A percentile compares a stretch with the other conserved stretches of the same genome.
phyloP scores from a whole-genome alignment of 1,140 invertebrate species.

The Lepidurus arcticus region DNA sequence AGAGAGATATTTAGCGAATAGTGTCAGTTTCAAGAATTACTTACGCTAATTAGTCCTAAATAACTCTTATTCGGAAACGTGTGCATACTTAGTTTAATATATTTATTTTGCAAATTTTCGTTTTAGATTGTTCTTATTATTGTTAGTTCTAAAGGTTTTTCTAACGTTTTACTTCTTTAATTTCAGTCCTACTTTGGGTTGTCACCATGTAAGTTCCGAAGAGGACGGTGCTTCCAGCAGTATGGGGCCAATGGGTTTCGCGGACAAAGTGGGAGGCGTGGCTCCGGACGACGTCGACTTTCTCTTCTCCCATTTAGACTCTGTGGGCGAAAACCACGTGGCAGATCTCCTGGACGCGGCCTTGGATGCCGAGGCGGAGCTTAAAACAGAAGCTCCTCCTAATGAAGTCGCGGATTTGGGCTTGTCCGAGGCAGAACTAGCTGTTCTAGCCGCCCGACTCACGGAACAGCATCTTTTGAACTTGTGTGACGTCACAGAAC shows the following conservation, averaged over 20 bases:
- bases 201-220: constrained; percentile 9
- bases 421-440: background rate
- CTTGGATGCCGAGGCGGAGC: background rate
- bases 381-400: constrained; percentile 9
- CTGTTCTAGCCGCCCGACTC: background rate
- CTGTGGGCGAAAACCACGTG: background rate
- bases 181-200: constrained; percentile 15
- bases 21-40: too few species aligned
- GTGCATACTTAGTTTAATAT: too few species aligned
- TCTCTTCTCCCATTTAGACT: background rate
- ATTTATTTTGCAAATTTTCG: too few species aligned
- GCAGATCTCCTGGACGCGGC: background rate
- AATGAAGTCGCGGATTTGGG: background rate
- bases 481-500: background rate
- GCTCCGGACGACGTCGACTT: constrained; percentile 1
- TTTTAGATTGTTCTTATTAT: background rate
- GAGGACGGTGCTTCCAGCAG: constrained; percentile 12
- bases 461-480: background rate
- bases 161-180: background rate
- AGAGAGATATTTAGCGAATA: too few species aligned
- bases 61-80: too few species aligned
- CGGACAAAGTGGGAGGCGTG: background rate
- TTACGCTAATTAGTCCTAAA: too few species aligned
- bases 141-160: background rate
- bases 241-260: background rate